Evolutionary conservation across 1,140 invertebrate genomes (phyloP).

Genomic region (Neomicropteryx cornuta): DNA sequence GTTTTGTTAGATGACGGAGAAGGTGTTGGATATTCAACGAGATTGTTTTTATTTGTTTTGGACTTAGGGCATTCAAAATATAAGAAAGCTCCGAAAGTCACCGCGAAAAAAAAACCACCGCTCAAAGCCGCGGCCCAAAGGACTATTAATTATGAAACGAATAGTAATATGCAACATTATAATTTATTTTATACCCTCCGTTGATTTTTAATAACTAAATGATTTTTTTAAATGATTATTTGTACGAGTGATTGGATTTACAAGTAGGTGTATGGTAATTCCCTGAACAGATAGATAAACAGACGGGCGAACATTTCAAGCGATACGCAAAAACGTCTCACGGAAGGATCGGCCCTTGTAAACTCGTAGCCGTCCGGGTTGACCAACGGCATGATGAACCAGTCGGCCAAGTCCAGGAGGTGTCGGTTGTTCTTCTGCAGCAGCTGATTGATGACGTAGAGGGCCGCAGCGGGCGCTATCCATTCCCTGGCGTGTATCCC

Average conservation of each 20-base stretch:
- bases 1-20: slow-evolving; percentile 2
- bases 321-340: neutral
- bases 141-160: neutral
- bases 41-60: neutral
- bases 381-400: slow-evolving; percentile 46
- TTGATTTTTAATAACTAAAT: neutral
- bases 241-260: neutral
- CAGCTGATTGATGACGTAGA: slow-evolving; percentile 50
- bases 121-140: neutral
- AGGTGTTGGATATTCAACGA: neutral
- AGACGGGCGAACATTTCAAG: no score
- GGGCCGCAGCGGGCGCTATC: slow-evolving; percentile 52
- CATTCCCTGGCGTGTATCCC: slow-evolving; percentile 56
- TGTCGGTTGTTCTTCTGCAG: slow-evolving; percentile 32
- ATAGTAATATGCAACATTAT: neutral
- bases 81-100: no score
- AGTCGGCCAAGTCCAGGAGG: slow-evolving; percentile 44
- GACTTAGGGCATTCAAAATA: no score
- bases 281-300: neutral
- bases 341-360: slow-evolving; percentile 15
- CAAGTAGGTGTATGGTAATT: neutral
- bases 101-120: neutral
- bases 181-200: slow-evolving; percentile 15
- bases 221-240: neutral
- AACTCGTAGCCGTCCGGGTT: slow-evolving; percentile 53